Evolutionary conservation across 2,888 invertebrate genomes (phyloP), one percentile per base, ranked within the genome.

Genomic region (Brassicogethes aeneus): DNA sequence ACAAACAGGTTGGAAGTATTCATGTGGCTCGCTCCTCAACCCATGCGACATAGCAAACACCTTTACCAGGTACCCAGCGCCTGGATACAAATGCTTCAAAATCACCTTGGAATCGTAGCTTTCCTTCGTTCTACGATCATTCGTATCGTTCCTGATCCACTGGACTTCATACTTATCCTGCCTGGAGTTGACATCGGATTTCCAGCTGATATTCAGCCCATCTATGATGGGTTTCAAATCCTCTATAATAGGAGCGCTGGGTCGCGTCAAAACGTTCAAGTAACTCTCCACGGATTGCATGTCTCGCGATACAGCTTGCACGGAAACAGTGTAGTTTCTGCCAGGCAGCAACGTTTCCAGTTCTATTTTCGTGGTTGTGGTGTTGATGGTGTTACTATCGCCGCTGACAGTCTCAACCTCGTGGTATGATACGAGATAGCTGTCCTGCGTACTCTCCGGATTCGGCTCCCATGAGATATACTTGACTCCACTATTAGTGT

Each of bases 1-100:
- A 90, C 90, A 85, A 55, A 92, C 90, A 47, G 91, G 89, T 68
- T 90, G 88, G 62, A 85, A 84, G 59, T 90, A 83, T 54, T 83
- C 80, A 65, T 90, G 89, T 5, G 87, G 85, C 61, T 93, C 92
- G 68, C 89, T 87, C 53, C 77, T 74, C 36, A 92, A 70, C 1
- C 76, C 76, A 69, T 91, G 87, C 55, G 89, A 88, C 45, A 90
- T 77, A 13, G 93, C 93, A 57, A 85, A 89, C 39, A 93, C 82
- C 70, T 87, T 86, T 34, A 93, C 79, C 66, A 88, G 81, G 70
- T 91, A 92, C 41, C 87, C 87, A 39, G 91, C 92, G 39, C 93
- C 93, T 12, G 93, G 91, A 68, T 82, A 82, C 39, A 93, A 74
- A 50, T 81, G 80, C 49, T 74, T 76, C 47, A 93, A 74, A 36